A percentile compares a stretch with the other conserved stretches of the same genome.
phyloP scores from a whole-genome alignment of 2,113 vertebrate species.

The Siphamia tubifer region DNA sequence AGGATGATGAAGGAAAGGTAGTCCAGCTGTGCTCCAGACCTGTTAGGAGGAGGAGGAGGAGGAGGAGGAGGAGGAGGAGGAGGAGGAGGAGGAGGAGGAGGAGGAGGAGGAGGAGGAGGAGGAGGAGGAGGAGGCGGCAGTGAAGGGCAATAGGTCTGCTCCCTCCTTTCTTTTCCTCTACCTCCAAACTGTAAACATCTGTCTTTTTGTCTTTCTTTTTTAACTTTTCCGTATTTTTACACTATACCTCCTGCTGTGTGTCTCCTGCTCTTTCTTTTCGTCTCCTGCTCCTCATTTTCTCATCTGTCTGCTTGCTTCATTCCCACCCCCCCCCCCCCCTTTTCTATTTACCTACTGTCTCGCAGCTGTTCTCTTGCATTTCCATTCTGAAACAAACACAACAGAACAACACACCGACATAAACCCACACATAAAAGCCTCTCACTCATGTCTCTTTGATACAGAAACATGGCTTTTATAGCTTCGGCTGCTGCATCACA shows the following conservation, averaged over 20 bases:
- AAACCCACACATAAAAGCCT: constrained; percentile 9
- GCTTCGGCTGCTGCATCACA: not conserved
- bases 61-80: constrained; percentile 20
- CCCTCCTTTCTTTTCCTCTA: constrained; percentile 23
- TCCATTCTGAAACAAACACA: not conserved
- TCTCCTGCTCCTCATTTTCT: not conserved
- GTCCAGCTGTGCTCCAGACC: constrained; percentile 53
- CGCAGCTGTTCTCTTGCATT: not conserved
- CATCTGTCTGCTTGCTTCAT: not conserved
- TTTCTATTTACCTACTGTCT: not conserved
- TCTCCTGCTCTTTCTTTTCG: not conserved
- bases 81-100: constrained; percentile 22
- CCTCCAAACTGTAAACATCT: constrained; percentile 62
- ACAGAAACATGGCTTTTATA: constrained; percentile 9
- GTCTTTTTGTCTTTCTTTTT: constrained; percentile 30
- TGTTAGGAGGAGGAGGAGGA: constrained; percentile 4
- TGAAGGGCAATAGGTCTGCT: constrained; percentile 16
- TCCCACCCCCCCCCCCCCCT: not conserved
- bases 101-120: constrained; percentile 8
- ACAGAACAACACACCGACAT: constrained; percentile 6
- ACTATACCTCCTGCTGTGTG: constrained; percentile 13
- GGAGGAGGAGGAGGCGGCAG: constrained; percentile 20
- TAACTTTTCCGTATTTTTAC: constrained; percentile 7
- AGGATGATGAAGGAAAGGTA: constrained; percentile 18
- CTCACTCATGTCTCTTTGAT: constrained; percentile 1